phyloP scores from a whole-genome alignment of 30 jellyfish, hydroid and myxozoan genomes.

The Morbakka virulenta region DNA sequence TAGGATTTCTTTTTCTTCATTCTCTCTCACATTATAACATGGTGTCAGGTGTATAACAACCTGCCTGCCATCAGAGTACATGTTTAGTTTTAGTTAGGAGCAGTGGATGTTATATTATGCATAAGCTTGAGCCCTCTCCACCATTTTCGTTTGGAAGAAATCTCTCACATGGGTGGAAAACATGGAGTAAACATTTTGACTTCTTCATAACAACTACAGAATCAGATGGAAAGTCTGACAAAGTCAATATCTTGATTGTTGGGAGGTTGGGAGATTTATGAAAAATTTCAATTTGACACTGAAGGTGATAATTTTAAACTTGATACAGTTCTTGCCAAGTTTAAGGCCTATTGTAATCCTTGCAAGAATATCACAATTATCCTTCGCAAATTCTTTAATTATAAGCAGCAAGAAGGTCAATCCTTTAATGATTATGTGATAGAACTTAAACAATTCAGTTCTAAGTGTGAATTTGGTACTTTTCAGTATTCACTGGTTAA shows the following conservation, averaged over 20 bases:
- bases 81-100: too few species aligned
- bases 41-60: conserved; percentile 39
- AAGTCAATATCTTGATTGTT: conserved; percentile 24
- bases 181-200: conserved; percentile 33
- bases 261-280: conserved; percentile 50
- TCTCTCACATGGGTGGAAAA: conserved; percentile 46
- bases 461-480: conserved; percentile 49
- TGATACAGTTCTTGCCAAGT: conserved; percentile 36
- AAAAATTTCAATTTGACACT: conserved; percentile 18
- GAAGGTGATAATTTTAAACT: conserved; percentile 31
- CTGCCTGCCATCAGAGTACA: conserved; percentile 7
- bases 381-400: conserved; percentile 31
- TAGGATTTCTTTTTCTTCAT: too few species aligned
- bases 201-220: conserved; percentile 46
- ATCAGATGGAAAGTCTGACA: conserved; percentile 61
- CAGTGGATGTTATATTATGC: conserved; percentile 28
- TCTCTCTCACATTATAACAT: too few species aligned
- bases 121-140: conserved; percentile 38
- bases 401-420: conserved; percentile 35
- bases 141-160: conserved; percentile 41
- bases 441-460: conserved; percentile 12
- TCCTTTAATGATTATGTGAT: conserved; percentile 33
- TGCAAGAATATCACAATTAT: conserved; percentile 31
- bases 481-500: conserved; percentile 10
- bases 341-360: conserved; percentile 28